phyloP scores from a whole-genome alignment of 1,140 invertebrate species.

The Camponotus pennsylvanicus region DNA sequence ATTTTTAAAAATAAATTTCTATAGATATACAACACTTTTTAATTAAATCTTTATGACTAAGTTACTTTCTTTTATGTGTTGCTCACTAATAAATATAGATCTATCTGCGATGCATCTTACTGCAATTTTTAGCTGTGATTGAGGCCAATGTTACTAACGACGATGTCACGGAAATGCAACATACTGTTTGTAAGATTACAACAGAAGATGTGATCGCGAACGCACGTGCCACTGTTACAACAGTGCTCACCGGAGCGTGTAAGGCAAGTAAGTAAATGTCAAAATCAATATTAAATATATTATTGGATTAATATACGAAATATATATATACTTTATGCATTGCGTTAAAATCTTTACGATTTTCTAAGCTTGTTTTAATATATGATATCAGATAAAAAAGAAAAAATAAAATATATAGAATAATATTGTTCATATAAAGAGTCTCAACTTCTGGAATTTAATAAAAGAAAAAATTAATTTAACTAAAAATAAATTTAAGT shows the following conservation, averaged over 20 bases:
- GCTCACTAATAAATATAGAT: background rate
- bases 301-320: no score
- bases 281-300: slow-evolving; percentile 14
- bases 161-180: slow-evolving; percentile 80
- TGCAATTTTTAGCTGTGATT: slow-evolving; percentile 49
- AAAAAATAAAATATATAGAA: background rate
- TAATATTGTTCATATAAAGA: background rate
- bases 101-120: background rate
- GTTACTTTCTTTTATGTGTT: background rate
- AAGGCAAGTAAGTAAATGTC: slow-evolving; percentile 80
- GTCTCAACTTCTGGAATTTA: background rate
- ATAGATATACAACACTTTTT: background rate
- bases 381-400: background rate
- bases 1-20: background rate
- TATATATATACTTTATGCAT: background rate
- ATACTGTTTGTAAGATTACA: slow-evolving; percentile 83
- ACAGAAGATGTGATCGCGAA: slow-evolving; percentile 84
- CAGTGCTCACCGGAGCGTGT: slow-evolving; percentile 84
- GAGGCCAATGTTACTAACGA: slow-evolving; percentile 65
- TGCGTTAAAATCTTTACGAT: background rate
- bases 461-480: background rate
- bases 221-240: slow-evolving; percentile 84
- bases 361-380: background rate
- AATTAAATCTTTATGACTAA: background rate
- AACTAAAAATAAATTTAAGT: background rate